phyloP scores from a whole-genome alignment of 1,140 invertebrate species.

The Chymomyza costata region DNA sequence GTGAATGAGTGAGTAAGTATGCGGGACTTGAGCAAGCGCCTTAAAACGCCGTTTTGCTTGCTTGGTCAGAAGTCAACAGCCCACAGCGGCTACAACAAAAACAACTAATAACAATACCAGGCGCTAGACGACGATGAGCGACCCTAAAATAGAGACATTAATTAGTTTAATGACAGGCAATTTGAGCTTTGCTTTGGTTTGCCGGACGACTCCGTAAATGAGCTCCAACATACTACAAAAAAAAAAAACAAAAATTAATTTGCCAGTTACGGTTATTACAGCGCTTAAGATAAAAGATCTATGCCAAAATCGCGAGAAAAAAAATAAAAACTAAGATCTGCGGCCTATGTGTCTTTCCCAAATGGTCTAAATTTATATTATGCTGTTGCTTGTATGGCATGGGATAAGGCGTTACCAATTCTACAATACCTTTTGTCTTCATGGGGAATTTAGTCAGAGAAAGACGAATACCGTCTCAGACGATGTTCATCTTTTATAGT shows the following conservation, averaged over 20 bases:
- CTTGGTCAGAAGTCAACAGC: slow-evolving; percentile 17
- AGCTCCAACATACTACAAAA: no score
- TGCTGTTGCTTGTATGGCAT: no score
- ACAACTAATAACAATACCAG: background rate
- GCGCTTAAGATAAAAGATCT: slow-evolving; percentile 44
- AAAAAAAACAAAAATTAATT: slow-evolving; percentile 60
- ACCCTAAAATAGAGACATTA: slow-evolving; percentile 67
- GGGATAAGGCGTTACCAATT: no score
- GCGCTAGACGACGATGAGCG: slow-evolving; percentile 33
- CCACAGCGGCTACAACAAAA: background rate
- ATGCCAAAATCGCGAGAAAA: no score
- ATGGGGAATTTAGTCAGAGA: no score
- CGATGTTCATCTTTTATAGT: no score
- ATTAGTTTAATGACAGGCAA: slow-evolving; percentile 68
- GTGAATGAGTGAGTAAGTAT: background rate
- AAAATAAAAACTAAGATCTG: no score
- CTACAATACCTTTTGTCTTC: no score
- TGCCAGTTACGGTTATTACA: slow-evolving; percentile 68
- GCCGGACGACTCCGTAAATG: background rate
- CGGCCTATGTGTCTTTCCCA: no score
- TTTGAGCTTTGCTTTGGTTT: slow-evolving; percentile 35
- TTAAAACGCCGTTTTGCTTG: slow-evolving; percentile 23
- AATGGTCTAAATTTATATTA: no score
- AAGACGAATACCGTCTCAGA: no score
- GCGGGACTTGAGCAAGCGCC: background rate